phyloP scores from a whole-genome alignment of 2,888 invertebrate genomes.

The Eupithecia abbreviata region DNA sequence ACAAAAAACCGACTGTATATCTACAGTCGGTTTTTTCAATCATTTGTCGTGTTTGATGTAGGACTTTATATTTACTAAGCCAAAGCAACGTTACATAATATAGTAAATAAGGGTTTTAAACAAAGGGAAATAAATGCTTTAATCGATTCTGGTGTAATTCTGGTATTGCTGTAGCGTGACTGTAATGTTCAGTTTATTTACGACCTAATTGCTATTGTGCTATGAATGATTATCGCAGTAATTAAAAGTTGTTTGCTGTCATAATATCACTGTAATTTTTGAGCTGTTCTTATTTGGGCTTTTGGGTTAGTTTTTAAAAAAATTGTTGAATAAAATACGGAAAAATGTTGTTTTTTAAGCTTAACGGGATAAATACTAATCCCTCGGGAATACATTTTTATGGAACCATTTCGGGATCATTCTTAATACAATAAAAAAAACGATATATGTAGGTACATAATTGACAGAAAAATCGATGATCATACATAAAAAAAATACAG shows the following conservation, averaged over 20 bases:
- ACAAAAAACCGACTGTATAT: too few species aligned
- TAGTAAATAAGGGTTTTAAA: neutral
- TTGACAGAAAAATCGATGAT: too few species aligned
- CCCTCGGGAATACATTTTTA: too few species aligned
- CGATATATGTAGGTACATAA: too few species aligned
- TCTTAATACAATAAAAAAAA: too few species aligned
- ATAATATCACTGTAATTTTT: constrained; percentile 1
- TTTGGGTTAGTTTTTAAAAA: neutral
- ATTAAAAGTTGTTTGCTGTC: constrained; percentile 22
- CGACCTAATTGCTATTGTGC: constrained; percentile 16
- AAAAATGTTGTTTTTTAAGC: neutral
- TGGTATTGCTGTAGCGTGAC: constrained; percentile 23
- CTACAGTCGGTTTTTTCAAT: neutral
- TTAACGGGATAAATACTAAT: too few species aligned
- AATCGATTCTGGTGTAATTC: constrained; percentile 18
- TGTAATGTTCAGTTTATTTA: constrained; percentile 31
- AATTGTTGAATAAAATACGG: neutral
- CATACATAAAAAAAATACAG: too few species aligned
- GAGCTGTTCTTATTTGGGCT: neutral
- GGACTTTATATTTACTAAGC: neutral
- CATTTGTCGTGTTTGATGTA: neutral
- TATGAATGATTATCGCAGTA: constrained; percentile 32
- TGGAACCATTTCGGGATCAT: too few species aligned
- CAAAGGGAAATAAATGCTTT: neutral
- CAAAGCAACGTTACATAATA: neutral